These are phyloP conservation scores for Chrysina gloriosa DNA, from an alignment of 2,888 invertebrate species.

Conservation along the genomic window DNA sequence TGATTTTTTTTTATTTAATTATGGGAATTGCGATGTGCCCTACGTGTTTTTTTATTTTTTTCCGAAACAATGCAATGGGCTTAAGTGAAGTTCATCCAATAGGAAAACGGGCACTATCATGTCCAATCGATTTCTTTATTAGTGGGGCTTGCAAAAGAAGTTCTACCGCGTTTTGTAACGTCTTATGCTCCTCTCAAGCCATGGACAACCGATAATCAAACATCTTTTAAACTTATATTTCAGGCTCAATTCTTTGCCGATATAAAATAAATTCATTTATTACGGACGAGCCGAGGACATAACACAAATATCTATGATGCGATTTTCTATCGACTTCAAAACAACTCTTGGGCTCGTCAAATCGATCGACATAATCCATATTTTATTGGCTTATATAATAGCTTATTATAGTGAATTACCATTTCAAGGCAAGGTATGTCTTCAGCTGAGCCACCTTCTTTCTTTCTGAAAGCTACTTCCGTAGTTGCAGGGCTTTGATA, in stretches of 20 bases:
- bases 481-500: neutral
- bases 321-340: constrained; percentile 43
- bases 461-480: neutral
- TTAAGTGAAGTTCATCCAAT: neutral
- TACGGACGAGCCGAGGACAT: constrained; percentile 25
- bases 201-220: constrained; percentile 5
- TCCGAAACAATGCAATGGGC: too few relatives aligned
- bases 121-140: neutral
- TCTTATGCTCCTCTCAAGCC: constrained; percentile 21
- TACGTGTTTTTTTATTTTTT: too few relatives aligned
- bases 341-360: neutral
- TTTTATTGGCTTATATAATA: too few relatives aligned
- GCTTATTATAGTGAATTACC: neutral
- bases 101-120: constrained; percentile 28
- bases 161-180: neutral
- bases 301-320: constrained; percentile 40
- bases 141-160: neutral
- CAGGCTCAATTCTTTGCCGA: neutral
- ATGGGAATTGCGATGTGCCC: too few relatives aligned
- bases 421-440: neutral
- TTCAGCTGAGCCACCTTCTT: neutral
- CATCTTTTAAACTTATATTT: constrained; percentile 19
- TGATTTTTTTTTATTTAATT: too few relatives aligned
- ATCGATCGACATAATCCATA: neutral
- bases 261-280: constrained; percentile 41